phyloP scores from a whole-genome alignment of 2,113 vertebrate species.

The Puffinus mauretanicus region DNA sequence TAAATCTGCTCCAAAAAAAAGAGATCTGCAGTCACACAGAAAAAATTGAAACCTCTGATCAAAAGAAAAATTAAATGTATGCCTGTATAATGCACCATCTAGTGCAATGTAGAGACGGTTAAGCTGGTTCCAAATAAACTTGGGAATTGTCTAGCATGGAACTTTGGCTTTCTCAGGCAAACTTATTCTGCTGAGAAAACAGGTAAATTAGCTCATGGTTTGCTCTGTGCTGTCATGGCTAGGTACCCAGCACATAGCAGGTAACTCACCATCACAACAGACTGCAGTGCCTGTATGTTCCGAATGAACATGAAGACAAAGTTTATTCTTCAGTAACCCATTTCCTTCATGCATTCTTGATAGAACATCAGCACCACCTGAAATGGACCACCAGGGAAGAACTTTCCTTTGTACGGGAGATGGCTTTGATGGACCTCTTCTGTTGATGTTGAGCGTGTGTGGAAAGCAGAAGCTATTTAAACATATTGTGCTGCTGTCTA shows the following conservation, averaged over 20 bases:
- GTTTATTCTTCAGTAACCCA: not conserved
- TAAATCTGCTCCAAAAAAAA: not conserved
- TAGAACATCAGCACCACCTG: not conserved
- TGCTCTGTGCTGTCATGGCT: not conserved
- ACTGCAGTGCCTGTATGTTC: not conserved
- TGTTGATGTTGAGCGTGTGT: rapidly evolving
- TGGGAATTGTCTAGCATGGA: not conserved
- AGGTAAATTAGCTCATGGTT: not conserved
- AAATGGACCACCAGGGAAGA: not conserved
- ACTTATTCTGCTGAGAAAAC: not conserved
- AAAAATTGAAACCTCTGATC: not conserved
- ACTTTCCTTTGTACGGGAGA: not conserved
- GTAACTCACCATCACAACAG: not conserved
- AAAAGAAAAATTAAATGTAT: not conserved
- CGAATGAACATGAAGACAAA: not conserved
- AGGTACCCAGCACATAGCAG: not conserved
- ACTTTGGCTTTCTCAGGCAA: not conserved
- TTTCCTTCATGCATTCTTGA: not conserved
- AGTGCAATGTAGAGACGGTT: not conserved
- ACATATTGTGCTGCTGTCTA: not conserved
- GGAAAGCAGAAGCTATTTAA: not conserved
- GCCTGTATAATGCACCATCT: not conserved
- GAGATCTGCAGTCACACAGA: not conserved
- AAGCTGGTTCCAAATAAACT: not conserved
- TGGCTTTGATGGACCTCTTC: not conserved